Conservation (phyloP, 2,888 invertebrate genomes). For the Yponomeuta malinellus region DNA sequence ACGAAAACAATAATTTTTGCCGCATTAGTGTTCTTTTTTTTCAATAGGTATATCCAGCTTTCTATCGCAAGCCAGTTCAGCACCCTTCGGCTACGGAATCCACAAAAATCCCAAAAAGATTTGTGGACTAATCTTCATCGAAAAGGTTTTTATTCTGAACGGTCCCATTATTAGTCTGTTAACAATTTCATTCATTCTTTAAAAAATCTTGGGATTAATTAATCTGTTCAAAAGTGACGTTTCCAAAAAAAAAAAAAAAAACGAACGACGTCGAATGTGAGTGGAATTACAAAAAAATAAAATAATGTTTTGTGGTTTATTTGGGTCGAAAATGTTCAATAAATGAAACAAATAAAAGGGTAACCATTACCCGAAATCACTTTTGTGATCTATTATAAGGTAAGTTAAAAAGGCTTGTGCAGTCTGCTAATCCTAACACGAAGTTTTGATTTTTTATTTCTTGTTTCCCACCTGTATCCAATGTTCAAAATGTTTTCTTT, state of each 20-base stretch:
- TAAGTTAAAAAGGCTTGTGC: neutral
- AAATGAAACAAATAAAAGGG: conserved; percentile 2
- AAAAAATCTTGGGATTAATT: neutral
- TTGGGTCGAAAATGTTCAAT: neutral
- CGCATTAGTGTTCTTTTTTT: too few relatives aligned
- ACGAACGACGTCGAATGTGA: conserved; percentile 4
- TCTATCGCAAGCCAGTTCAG: too few relatives aligned
- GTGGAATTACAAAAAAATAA: neutral
- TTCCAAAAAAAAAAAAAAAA: neutral
- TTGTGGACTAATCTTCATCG: too few relatives aligned
- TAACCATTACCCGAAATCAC: neutral
- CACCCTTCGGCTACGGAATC: too few relatives aligned
- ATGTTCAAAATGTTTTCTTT: neutral
- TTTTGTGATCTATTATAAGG: conserved; percentile 5
- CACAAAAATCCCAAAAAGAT: too few relatives aligned
- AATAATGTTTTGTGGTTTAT: neutral
- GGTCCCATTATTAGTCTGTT: too few relatives aligned
- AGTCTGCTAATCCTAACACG: neutral
- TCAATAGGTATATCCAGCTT: too few relatives aligned
- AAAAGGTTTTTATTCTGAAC: too few relatives aligned
- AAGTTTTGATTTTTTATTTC: conserved; percentile 4
- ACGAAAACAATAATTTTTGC: too few relatives aligned
- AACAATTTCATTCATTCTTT: neutral
- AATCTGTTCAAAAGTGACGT: conserved; percentile 12
- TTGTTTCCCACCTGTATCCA: neutral